These are phyloP conservation scores for Aleadryas rufinucha DNA, from an alignment of 2,113 vertebrate species.

Conservation along the genomic window DNA sequence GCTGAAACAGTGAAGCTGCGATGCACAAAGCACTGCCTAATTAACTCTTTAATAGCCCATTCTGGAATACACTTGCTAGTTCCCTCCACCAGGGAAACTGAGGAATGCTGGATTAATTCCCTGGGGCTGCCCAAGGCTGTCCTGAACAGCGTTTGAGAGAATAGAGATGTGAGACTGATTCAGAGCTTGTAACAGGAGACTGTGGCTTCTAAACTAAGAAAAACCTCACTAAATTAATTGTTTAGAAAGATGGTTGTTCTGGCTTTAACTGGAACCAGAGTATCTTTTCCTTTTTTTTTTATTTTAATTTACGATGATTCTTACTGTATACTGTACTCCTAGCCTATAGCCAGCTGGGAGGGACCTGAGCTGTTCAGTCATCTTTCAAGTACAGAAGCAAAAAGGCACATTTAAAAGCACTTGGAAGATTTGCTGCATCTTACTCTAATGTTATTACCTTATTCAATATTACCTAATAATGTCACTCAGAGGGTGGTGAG, in stretches of 20 bases:
- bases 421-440: not conserved
- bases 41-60: conserved; percentile 40
- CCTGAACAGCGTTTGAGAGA: not conserved
- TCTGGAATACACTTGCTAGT: not conserved
- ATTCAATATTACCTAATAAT: not conserved
- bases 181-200: not conserved
- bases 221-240: not conserved
- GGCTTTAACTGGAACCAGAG: not conserved
- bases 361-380: not conserved
- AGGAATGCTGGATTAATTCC: not conserved
- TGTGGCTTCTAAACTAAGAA: not conserved
- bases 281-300: not conserved
- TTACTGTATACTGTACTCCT: not conserved
- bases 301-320: not conserved
- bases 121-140: not conserved
- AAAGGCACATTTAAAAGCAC: not conserved
- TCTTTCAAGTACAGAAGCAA: not conserved
- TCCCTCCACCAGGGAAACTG: not conserved
- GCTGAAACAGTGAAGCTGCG: not conserved
- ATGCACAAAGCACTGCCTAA: not conserved
- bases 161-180: not conserved
- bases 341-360: not conserved
- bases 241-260: not conserved
- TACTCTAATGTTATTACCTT: not conserved
- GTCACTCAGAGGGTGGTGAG: not conserved